Conservation (phyloP, 2,797 vertebrate species). For the Fistularia tabacaria region DNA sequence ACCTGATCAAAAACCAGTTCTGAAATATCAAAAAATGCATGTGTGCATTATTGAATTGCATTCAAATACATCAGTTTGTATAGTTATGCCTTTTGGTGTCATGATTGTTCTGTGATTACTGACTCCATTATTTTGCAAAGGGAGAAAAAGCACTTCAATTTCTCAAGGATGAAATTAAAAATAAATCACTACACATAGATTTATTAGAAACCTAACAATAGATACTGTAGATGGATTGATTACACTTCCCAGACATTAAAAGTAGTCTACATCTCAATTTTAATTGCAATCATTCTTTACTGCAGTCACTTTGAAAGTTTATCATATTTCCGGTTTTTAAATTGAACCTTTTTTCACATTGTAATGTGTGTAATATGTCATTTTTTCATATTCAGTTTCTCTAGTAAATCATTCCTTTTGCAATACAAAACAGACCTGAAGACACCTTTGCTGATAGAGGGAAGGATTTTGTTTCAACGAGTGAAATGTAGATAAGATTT, state of each 20-base stretch:
- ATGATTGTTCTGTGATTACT: constrained; percentile 21
- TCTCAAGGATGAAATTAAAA: constrained; percentile 61
- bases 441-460: constrained; percentile 66
- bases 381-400: constrained; percentile 38
- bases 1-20: neutral
- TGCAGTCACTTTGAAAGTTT: constrained; percentile 53
- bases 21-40: neutral
- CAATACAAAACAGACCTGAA: constrained; percentile 61
- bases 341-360: constrained; percentile 33
- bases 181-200: constrained; percentile 67
- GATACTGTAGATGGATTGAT: constrained; percentile 68
- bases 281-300: constrained; percentile 68
- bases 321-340: constrained; percentile 42
- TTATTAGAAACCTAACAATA: constrained; percentile 57
- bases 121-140: constrained; percentile 63
- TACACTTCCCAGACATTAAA: constrained; percentile 68
- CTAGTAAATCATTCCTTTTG: constrained; percentile 59
- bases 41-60: constrained; percentile 9
- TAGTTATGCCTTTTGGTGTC: too few species aligned
- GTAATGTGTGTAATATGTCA: neutral
- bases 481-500: constrained; percentile 79
- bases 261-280: constrained; percentile 48
- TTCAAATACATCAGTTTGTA: constrained; percentile 15
- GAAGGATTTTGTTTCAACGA: constrained; percentile 70
- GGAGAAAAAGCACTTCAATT: constrained; percentile 54